Evolutionary conservation across 2,888 invertebrate species (phyloP), one percentile per base, ranked within the genome.

Genomic region (Noctua fimbriata): DNA sequence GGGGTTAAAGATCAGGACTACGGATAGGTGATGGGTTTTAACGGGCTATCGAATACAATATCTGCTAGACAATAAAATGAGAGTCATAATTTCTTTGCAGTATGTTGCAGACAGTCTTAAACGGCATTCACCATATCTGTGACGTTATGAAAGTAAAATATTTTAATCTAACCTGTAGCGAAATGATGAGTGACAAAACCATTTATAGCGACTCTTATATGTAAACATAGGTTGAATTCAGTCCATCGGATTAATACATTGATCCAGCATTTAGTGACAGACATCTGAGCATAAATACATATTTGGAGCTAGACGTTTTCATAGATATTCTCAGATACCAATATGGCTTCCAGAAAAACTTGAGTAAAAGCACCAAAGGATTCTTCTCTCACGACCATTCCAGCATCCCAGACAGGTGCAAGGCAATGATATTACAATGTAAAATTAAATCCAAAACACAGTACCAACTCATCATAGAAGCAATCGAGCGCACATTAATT

Each of bases 401-500:
- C 4, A 73, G n/a, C 49, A 69, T 28, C 0, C 24, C 65, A 65
- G 58, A 75, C 86, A 73, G 79, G 63, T 83, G 80, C 44, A 70
- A 66, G 58, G 32, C 80, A 52, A 75, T 41, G 28, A 74, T 78
- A 81, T 78, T 83, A 87, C 75, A 85, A 83, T 83, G 66, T 83
- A 79, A 82, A 80, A 87, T 83, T 83, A 79, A 81, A 82, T 77
- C 79, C 80, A 79, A 83, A 88, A 86, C 79, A 84, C 69, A 72
- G 69, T 76, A 70, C 36, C 16, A 71, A 75, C 72, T 77, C 83
- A 83, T 75, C 74, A 49, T 32, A 60, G 21, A 86, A 75, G 87
- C 89, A 89, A 90, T 90, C 90, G 86, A 85, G 79, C 85, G 79
- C 75, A 82, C 87, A 90, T 93, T 92, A 91, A 94, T 94, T 91